Evolutionary conservation across 2,888 invertebrate species (phyloP), one percentile per base, ranked within the genome.

Genomic region (Zaprionus obscuricornis): DNA sequence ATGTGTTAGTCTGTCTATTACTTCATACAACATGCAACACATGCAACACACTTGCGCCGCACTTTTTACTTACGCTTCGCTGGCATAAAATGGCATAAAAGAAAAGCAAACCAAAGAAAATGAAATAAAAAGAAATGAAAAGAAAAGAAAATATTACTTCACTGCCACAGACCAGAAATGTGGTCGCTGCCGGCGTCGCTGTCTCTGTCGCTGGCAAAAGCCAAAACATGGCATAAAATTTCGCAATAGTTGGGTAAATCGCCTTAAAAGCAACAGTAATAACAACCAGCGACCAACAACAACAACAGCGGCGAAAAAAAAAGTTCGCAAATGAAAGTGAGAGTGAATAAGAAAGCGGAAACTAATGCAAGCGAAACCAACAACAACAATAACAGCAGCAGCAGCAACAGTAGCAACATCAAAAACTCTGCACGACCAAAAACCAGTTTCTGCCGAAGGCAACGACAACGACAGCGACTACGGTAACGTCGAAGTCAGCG

Each of bases 281-380:
- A 63, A 60, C 66, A 29, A 45, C 54, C 42, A 58, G 56, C 50
- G 16, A 54, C 22, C 50, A 50, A 47, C 43, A 37, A 45, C 13
- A 62, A 59, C 51, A 46, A 50, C 27, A 55, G 22, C 33, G 4
- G 3, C 18, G 14, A 56, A 50, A 46, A 57, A 58, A 47, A 55
- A 42, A 67, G 51, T 65, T 73, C 57, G 78, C 73, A 75, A 85
- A 87, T 81, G 88, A 89, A 89, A 89, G 89, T 88, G 88, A 89
- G 89, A 89, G 89, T 89, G 89, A 89, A 89, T 89, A 89, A 83
- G 89, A 89, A 87, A 88, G 89, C 89, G 89, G 89, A 89, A 89
- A 89, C 86, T 82, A 83, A 83, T 76, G 77, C 76, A 64, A 71
- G 71, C 70, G 68, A 73, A 73, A 68, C 67, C 64, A 54, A 57